phyloP scores from a whole-genome alignment of 2,113 vertebrate species.

The Paracanthobrama guichenoti region DNA sequence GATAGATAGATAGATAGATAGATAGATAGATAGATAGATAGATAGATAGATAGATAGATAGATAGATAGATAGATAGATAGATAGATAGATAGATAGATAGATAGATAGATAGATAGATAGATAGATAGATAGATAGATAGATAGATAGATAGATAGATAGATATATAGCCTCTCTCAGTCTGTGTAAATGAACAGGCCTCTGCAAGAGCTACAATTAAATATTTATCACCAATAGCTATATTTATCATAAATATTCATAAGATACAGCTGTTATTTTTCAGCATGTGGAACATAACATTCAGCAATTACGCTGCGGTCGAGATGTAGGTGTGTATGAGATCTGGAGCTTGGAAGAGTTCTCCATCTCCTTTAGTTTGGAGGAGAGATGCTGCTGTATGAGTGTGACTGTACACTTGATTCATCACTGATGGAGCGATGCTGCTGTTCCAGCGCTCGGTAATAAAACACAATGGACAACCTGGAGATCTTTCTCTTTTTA shows the following conservation, averaged over 20 bases:
- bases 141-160: constrained; percentile 16
- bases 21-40: too few relatives aligned
- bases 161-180: neutral
- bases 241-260: constrained; percentile 74
- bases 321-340: constrained; percentile 49
- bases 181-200: constrained; percentile 50
- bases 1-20: too few relatives aligned
- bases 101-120: neutral
- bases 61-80: neutral
- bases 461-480: neutral
- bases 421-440: neutral
- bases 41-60: neutral
- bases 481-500: neutral
- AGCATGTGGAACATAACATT: constrained; percentile 63
- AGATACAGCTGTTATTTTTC: constrained; percentile 62
- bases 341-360: constrained; percentile 45
- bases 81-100: neutral
- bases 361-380: constrained; percentile 37
- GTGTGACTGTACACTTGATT: neutral
- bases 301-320: constrained; percentile 62
- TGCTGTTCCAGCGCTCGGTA: neutral
- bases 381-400: constrained; percentile 15
- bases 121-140: neutral
- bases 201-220: constrained; percentile 67
- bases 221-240: constrained; percentile 71